Conservation (phyloP, 35 echinoderm and acorn worm species). For the Strongylocentrotus purpuratus region DNA sequence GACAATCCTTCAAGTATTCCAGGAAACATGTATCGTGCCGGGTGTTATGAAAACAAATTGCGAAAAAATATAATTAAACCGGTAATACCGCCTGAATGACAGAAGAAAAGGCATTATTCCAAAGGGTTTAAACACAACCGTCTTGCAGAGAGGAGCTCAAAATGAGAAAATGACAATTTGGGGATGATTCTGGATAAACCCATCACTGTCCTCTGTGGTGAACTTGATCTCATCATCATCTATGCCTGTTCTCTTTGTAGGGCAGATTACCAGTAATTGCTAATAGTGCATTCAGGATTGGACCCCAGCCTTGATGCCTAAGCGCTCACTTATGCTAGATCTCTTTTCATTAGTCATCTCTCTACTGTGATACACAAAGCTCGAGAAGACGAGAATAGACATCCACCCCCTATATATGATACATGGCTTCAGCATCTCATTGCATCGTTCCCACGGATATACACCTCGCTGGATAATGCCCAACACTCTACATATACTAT, state of each 20-base stretch:
- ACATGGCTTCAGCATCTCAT: background rate
- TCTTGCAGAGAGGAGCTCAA: background rate
- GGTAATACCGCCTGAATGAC: background rate
- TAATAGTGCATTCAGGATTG: background rate
- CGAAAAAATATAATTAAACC: background rate
- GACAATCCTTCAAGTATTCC: background rate
- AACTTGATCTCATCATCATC: background rate
- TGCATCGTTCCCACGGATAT: background rate
- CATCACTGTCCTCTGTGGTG: background rate
- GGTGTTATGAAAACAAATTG: background rate
- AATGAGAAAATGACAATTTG: background rate
- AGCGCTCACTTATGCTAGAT: background rate
- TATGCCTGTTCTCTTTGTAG: background rate
- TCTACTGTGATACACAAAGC: background rate
- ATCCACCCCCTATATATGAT: background rate
- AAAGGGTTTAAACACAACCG: background rate
- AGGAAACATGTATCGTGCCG: background rate
- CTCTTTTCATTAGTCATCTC: background rate
- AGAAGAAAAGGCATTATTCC: constrained; percentile 2
- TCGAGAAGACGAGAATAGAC: background rate
- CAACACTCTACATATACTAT: background rate
- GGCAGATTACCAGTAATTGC: background rate
- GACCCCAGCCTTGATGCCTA: background rate
- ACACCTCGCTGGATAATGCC: no score
- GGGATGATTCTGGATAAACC: background rate